Evolutionary conservation across 2,113 vertebrate species (phyloP).

Genomic region (Rostratula benghalensis): DNA sequence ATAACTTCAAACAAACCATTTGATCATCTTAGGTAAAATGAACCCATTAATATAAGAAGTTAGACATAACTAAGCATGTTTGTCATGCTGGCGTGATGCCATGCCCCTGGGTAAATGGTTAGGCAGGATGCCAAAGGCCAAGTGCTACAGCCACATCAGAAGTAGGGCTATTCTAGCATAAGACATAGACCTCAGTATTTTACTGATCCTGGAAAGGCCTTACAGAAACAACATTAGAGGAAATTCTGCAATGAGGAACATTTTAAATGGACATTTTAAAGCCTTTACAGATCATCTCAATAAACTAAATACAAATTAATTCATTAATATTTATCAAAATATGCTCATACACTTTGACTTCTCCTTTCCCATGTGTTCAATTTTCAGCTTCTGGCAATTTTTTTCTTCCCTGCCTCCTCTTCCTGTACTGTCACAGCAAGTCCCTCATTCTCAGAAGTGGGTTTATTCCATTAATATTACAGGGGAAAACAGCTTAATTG

Average conservation of each 20-base stretch:
- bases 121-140: slow-evolving; percentile 25
- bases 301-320: slow-evolving; percentile 49
- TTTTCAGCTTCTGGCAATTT: slow-evolving; percentile 51
- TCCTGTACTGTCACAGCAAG: slow-evolving; percentile 48
- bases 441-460: slow-evolving; percentile 38
- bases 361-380: slow-evolving; percentile 47
- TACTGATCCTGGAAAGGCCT: neutral
- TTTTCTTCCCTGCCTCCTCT: slow-evolving; percentile 22
- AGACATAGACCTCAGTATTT: neutral
- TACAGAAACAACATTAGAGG: neutral
- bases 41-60: neutral
- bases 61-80: neutral
- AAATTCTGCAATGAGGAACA: neutral
- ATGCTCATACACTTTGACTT: slow-evolving; percentile 60
- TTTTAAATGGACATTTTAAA: slow-evolving; percentile 10
- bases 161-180: neutral
- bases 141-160: neutral
- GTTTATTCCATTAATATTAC: slow-evolving; percentile 50
- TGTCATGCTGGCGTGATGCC: neutral
- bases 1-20: neutral
- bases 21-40: slow-evolving; percentile 1
- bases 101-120: neutral
- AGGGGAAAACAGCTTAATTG: slow-evolving; percentile 47
- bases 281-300: neutral
- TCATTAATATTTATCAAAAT: slow-evolving; percentile 66